Base-by-base conservation (phyloP, 2,888 invertebrate genomes). In the Ceramica pisi region DNA sequence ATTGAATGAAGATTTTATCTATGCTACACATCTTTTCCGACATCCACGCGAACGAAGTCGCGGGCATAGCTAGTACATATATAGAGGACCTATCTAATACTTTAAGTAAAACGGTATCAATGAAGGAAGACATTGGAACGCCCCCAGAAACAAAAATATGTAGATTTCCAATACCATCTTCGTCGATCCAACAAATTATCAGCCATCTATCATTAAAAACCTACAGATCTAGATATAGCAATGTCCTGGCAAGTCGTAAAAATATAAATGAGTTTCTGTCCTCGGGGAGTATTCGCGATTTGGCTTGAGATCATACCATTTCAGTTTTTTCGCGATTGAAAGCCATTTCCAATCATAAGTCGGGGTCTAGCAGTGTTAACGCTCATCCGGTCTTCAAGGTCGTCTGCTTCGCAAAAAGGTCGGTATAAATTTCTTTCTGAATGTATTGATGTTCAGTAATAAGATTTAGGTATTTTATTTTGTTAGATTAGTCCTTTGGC, bases 231-330 rank as follows among this genome's bases (percentile, higher is more conserved):
- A 68, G 67, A 50, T 44, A 62, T n/a, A 64, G 16, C 44, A 19
- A 59, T 50, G 68, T 69, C 62, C 51, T 41, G 26, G 48, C 12
- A n/a, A 51, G 59, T 71, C 80, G 67, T 80, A 80, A 80, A 82
- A 71, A 82, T 71, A 83, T 71, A 83, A 83, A 82, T 68, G 78
- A 73, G 70, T 75, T 83, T 78, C n/a, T 55, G 35, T 59, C 75
- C 72, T 16, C 8, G 23, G 70, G 70, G 81, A 75, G 56, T 67
- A 59, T 69, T 75, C 68, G 53, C 44, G 60, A 57, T 76, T 59
- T 53, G 31, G 62, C 10, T 48, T n/a, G 66, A 51, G 50, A 71
- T 72, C 82, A 75, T 53, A 60, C 46, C 53, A 70, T 69, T 67
- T 53, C 60, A 70, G 38, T 72, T 82, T 81, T 79, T 67, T 67